phyloP scores from a whole-genome alignment of 2,797 vertebrate genomes.

The Cheirogaleus major region DNA sequence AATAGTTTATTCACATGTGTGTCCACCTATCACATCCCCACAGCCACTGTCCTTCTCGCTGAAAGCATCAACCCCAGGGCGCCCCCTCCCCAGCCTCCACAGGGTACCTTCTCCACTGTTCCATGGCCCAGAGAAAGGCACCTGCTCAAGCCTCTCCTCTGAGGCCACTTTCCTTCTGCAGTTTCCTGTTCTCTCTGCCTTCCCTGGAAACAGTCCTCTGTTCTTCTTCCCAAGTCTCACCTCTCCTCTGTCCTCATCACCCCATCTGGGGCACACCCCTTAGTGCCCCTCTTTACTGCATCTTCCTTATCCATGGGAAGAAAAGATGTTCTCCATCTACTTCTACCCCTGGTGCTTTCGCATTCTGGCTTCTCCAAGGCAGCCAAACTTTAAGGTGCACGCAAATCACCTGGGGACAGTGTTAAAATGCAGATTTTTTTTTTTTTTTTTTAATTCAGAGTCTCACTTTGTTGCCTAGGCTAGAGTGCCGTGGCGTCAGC shows the following conservation, averaged over 20 bases:
- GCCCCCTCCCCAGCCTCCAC: background rate
- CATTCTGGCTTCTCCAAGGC: background rate
- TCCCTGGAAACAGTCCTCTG: background rate
- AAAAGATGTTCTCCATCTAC: background rate
- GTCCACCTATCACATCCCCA: background rate
- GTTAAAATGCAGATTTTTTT: background rate
- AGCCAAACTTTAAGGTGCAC: background rate
- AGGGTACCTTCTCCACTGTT: background rate
- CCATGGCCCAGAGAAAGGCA: background rate
- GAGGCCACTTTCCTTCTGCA: background rate
- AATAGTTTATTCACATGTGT: background rate
- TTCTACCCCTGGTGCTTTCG: background rate
- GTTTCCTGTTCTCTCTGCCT: background rate
- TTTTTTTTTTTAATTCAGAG: too few relatives aligned
- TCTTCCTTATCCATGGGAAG: background rate
- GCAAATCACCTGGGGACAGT: background rate
- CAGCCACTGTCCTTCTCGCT: background rate
- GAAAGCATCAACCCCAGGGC: accelerated
- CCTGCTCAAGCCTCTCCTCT: background rate
- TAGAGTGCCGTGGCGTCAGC: too few relatives aligned
- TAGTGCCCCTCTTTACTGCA: background rate
- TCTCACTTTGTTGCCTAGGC: too few relatives aligned
- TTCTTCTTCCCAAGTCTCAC: background rate
- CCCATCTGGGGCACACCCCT: too few relatives aligned
- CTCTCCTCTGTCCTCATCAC: background rate